These are phyloP conservation scores for Steinernema feltiae DNA, from an alignment of 1,140 invertebrate genomes.

Conservation along the genomic window DNA sequence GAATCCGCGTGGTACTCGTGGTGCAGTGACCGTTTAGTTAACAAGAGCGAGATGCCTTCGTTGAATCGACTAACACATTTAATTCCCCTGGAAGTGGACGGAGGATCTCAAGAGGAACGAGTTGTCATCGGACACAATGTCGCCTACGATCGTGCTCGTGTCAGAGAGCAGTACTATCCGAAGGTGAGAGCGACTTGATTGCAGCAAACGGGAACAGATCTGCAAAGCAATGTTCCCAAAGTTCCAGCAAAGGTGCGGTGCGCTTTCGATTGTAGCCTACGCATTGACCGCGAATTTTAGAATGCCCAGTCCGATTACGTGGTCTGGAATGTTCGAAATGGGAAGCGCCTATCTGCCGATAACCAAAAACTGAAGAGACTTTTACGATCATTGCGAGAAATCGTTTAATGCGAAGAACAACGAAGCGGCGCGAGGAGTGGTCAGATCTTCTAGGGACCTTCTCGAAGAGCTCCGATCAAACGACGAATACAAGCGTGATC, in stretches of 20 bases:
- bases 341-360: constrained; percentile 80
- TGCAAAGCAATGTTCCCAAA: constrained; percentile 72
- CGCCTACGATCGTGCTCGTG: constrained; percentile 80
- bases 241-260: constrained; percentile 69
- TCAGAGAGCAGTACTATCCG: constrained; percentile 84
- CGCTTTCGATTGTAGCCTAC: constrained; percentile 17
- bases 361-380: constrained; percentile 76
- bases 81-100: constrained; percentile 74
- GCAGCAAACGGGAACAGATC: constrained; percentile 68
- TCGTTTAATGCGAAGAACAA: constrained; percentile 28
- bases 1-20: constrained; percentile 74
- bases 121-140: constrained; percentile 94
- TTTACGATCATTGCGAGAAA: constrained; percentile 33
- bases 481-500: constrained; percentile 33
- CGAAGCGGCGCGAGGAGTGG: constrained; percentile 21
- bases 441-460: constrained; percentile 35
- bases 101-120: constrained; percentile 64
- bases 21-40: constrained; percentile 63
- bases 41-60: constrained; percentile 37
- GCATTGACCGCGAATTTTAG: constrained; percentile 54
- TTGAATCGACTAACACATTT: constrained; percentile 64
- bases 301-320: constrained; percentile 90
- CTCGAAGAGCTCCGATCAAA: constrained; percentile 17
- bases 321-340: constrained; percentile 92
- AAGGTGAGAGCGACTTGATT: constrained; percentile 39